Evolutionary conservation across 1,140 invertebrate genomes (phyloP), one percentile per base, ranked within the genome.

Genomic region (Heliothis virescens): DNA sequence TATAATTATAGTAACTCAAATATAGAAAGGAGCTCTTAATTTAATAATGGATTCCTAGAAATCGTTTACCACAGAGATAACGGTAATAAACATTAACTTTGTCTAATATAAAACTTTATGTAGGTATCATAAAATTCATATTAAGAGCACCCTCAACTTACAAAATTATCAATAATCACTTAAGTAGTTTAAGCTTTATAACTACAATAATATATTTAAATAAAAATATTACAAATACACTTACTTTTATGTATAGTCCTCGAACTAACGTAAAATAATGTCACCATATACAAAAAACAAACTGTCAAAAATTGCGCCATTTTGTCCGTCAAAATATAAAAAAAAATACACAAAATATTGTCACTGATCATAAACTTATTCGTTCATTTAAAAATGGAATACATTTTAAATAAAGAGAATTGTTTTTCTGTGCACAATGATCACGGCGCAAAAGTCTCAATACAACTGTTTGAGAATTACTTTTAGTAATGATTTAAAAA

Each of bases 401-500:
- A 53, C 47, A 41, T 41, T 41, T 41, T 21, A 18, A 21, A 26
- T 2, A 57, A 57, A 57, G 9, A 71, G 3, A n/a, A 12, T 60
- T 73, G 16, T 60, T 62, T 60, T 47, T 50, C 11, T 26, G 47
- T 12, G n/a, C 69, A 15, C 74, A 65, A 76, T 76, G 74, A 79
- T 57, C 26, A 72, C 84, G 67, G 73, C 71, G 55, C 87, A 76
- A 76, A 83, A 82, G 86, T 86, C 82, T 79, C 74, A 72, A 82
- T 85, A 80, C 84, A 78, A 91, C 89, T 91, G 85, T 55, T 72
- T 53, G 59, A 48, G 80, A 86, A 83, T 81, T 80, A 72, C 85
- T 86, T 85, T 86, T 86, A 82, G 81, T 79, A 84, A 71, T 87
- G 81, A 85, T 81, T 83, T 90, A 86, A 88, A 91, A 89, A 91